These are phyloP conservation scores for Drosophila orosa DNA, from an alignment of 1,140 invertebrate species.

Conservation along the genomic window DNA sequence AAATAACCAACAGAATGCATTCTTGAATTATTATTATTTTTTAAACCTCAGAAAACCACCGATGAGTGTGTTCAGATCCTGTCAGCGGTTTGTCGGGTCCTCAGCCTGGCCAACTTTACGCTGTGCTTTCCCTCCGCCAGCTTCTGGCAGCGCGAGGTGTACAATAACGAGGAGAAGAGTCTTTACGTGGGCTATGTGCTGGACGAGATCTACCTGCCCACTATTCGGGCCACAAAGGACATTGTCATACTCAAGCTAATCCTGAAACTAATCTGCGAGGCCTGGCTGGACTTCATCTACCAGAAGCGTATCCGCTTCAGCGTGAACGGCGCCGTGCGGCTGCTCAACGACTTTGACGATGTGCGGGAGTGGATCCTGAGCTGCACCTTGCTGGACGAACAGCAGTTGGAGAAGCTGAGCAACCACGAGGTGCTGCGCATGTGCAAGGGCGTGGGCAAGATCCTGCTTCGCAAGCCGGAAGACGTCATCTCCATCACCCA, in stretches of 20 bases:
- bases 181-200: slow-evolving; percentile 79
- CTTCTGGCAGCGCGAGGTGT: slow-evolving; percentile 86
- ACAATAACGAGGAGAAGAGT: slow-evolving; percentile 74
- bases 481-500: slow-evolving; percentile 85
- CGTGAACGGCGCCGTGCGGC: slow-evolving; percentile 85
- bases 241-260: slow-evolving; percentile 90
- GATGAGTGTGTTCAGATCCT: slow-evolving; percentile 88
- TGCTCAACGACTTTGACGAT: slow-evolving; percentile 90
- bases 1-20: background rate
- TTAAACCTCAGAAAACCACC: slow-evolving; percentile 86
- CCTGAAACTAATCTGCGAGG: slow-evolving; percentile 91
- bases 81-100: slow-evolving; percentile 89
- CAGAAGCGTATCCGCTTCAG: slow-evolving; percentile 90
- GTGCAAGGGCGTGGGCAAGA: slow-evolving; percentile 91
- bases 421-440: slow-evolving; percentile 90
- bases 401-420: slow-evolving; percentile 87
- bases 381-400: slow-evolving; percentile 86
- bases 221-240: slow-evolving; percentile 89
- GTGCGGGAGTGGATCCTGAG: slow-evolving; percentile 89
- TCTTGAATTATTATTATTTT: background rate
- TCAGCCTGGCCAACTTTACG: slow-evolving; percentile 90
- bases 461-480: slow-evolving; percentile 90
- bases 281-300: slow-evolving; percentile 93
- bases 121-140: slow-evolving; percentile 89
- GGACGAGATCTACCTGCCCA: slow-evolving; percentile 90